These are phyloP conservation scores for Vicugna pacos DNA, from an alignment of 2,113 vertebrate species.

Conservation along the genomic window DNA sequence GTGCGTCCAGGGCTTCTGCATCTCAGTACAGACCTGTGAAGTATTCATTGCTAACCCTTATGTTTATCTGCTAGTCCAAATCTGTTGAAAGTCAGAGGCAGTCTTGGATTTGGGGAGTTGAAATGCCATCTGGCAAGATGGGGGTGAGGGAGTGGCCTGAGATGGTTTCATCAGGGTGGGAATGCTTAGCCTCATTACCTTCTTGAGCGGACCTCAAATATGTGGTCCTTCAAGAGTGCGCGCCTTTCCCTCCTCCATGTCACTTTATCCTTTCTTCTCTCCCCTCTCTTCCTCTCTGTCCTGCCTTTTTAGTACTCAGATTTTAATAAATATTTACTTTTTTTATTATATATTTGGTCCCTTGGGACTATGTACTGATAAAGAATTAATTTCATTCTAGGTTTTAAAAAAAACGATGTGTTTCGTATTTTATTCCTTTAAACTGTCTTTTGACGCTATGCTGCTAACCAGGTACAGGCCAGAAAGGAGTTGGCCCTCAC, in stretches of 20 bases:
- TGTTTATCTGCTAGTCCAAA: slow-evolving; percentile 3
- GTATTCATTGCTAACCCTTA: not conserved
- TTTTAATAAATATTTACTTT: slow-evolving; percentile 72
- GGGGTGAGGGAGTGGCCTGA: not conserved
- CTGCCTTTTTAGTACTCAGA: slow-evolving; percentile 67
- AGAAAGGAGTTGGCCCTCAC: slow-evolving; percentile 63
- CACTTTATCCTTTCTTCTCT: not conserved
- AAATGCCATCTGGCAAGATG: slow-evolving; percentile 29
- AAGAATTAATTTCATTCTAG: slow-evolving; percentile 70
- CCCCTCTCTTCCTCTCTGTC: not conserved
- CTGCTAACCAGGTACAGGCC: slow-evolving; percentile 73
- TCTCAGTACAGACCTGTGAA: not conserved
- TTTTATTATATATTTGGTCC: slow-evolving; percentile 79
- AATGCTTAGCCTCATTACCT: slow-evolving; percentile 22
- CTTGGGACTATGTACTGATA: slow-evolving; percentile 71
- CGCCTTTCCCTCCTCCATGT: slow-evolving; percentile 22
- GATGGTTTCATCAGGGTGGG: not conserved
- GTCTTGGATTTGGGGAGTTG: slow-evolving; percentile 35
- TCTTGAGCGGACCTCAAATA: slow-evolving; percentile 61
- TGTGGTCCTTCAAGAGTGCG: not conserved
- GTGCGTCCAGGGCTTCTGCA: not conserved
- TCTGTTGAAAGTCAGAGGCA: slow-evolving; percentile 23
- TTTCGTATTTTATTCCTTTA: slow-evolving; percentile 73
- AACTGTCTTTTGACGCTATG: slow-evolving; percentile 77
- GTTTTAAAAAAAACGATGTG: not conserved